Conservation (phyloP, 2,113 vertebrate genomes). For the Pelvicachromis taeniatus region DNA sequence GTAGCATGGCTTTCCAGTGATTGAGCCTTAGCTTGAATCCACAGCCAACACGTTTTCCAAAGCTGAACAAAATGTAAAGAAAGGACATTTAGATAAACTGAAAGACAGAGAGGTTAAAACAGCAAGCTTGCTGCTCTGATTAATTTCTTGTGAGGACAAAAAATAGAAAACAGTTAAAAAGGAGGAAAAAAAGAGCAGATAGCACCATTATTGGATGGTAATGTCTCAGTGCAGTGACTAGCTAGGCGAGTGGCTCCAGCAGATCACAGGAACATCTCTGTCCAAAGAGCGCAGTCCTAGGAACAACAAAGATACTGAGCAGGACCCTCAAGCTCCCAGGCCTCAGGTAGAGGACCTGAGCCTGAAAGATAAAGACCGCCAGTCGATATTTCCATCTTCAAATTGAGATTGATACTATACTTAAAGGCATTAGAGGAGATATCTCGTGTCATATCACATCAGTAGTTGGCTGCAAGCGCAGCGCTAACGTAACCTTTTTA, state of each 20-base stretch:
- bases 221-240: neutral
- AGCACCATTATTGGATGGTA: neutral
- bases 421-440: neutral
- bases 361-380: neutral
- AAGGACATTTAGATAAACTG: neutral
- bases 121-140: neutral
- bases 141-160: neutral
- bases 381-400: neutral
- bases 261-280: neutral
- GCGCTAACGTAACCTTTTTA: neutral
- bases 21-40: neutral
- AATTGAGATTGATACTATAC: neutral
- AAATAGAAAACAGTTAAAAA: neutral
- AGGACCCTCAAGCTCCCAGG: neutral
- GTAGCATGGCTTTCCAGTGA: neutral
- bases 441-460: neutral
- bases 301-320: neutral
- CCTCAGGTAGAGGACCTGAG: neutral
- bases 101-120: neutral
- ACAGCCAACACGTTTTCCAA: neutral
- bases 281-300: neutral
- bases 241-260: neutral
- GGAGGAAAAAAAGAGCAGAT: neutral
- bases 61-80: neutral
- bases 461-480: neutral